phyloP scores from a whole-genome alignment of 2,888 invertebrate genomes.

The Venusia cambrica region DNA sequence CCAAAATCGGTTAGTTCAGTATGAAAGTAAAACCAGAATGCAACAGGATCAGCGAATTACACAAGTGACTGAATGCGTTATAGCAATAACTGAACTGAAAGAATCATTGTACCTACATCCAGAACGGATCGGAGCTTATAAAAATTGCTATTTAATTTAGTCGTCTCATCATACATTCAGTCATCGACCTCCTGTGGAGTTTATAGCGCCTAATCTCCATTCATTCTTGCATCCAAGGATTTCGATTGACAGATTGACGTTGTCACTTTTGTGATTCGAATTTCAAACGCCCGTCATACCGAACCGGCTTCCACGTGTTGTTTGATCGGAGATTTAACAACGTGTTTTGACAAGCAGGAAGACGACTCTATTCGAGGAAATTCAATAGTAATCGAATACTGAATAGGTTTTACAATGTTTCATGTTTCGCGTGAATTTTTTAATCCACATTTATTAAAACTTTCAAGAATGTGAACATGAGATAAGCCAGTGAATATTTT shows the following conservation, averaged over 20 bases:
- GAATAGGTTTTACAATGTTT: constrained; percentile 6
- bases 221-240: constrained; percentile 40
- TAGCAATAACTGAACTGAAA: constrained; percentile 6
- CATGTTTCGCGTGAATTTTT: constrained; percentile 6
- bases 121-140: constrained; percentile 10
- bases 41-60: not conserved
- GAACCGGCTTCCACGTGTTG: constrained; percentile 34
- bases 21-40: constrained; percentile 4
- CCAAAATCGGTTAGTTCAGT: too few relatives aligned
- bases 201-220: constrained; percentile 32
- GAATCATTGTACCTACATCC: constrained; percentile 11
- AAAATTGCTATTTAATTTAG: constrained; percentile 40
- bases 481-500: constrained; percentile 22
- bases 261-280: constrained; percentile 28
- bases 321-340: constrained; percentile 14
- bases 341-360: constrained; percentile 14
- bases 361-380: constrained; percentile 14
- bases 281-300: constrained; percentile 29
- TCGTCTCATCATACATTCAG: constrained; percentile 36
- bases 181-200: constrained; percentile 44
- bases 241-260: constrained; percentile 32
- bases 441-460: constrained; percentile 12
- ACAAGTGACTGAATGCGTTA: too few relatives aligned
- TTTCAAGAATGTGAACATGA: constrained; percentile 9
- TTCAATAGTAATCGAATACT: constrained; percentile 4